Conservation (phyloP, 2,797 vertebrate species). For the Poecilia velifera region DNA sequence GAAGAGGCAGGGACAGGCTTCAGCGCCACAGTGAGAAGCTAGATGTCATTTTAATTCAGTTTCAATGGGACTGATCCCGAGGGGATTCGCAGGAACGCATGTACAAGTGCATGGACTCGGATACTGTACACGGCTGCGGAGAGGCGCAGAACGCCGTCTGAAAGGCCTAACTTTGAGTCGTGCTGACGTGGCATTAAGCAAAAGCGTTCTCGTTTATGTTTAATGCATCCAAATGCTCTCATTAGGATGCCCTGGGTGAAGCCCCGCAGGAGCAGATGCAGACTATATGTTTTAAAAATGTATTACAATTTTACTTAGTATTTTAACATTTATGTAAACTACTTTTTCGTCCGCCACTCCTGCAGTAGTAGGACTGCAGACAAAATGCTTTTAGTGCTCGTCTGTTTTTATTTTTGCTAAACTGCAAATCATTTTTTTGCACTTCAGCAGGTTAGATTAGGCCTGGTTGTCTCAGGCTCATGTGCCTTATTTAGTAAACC, state of each 20-base stretch:
- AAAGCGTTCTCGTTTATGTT: neutral
- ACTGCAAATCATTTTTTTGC: neutral
- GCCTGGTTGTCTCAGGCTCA: neutral
- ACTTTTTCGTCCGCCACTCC: neutral
- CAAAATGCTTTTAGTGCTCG: neutral
- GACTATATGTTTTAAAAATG: neutral
- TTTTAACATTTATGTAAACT: neutral
- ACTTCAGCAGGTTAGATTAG: neutral
- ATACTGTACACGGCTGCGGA: constrained; percentile 5
- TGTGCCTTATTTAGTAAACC: neutral
- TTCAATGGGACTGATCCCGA: constrained; percentile 55
- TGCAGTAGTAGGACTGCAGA: neutral
- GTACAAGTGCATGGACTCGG: neutral
- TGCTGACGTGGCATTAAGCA: neutral
- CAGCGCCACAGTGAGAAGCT: constrained; percentile 46
- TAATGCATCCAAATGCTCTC: neutral
- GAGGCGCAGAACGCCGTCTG: constrained; percentile 16
- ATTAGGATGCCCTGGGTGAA: neutral
- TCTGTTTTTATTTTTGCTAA: neutral
- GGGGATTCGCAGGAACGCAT: constrained; percentile 33
- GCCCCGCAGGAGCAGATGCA: neutral
- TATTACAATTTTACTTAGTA: neutral
- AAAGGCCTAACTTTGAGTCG: constrained; percentile 19
- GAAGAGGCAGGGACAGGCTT: constrained; percentile 50
- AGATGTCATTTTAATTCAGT: constrained; percentile 60